Percentiles rank a stretch among this genome's conserved stretches.
Conservation (phyloP, 2,113 vertebrate genomes). For the Malurus elegans region DNA sequence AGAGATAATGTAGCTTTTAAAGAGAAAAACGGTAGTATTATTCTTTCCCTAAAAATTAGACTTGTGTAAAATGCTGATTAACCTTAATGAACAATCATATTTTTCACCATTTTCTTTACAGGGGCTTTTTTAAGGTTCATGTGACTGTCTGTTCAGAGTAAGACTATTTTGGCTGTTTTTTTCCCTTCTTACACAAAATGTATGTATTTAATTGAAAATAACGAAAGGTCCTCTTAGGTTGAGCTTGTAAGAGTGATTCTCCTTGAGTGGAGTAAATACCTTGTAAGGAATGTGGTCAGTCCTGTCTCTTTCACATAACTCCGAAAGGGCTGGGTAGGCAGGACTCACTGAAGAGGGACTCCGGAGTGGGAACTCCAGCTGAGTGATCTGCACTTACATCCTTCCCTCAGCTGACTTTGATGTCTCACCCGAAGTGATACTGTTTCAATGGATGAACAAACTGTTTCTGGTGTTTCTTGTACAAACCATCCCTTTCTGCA, state of each 20-base stretch:
- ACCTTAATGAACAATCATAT: neutral
- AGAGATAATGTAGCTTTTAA: neutral
- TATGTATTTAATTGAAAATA: neutral
- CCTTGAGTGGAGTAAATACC: neutral
- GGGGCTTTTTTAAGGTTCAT: neutral
- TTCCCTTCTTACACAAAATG: neutral
- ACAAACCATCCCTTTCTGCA: neutral
- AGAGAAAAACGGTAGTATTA: neutral
- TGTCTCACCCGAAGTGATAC: neutral
- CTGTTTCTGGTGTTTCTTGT: neutral
- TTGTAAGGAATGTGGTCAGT: conserved; percentile 32
- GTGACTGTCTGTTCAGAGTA: neutral
- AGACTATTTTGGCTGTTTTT: neutral
- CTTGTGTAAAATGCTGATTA: neutral
- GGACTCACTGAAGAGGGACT: neutral
- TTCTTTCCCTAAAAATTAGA: neutral
- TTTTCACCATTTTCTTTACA: neutral
- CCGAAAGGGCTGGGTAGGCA: neutral
- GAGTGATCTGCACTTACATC: neutral
- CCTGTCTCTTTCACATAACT: conserved; percentile 11
- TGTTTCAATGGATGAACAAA: neutral
- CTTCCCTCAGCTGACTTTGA: neutral
- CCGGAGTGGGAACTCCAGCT: neutral
- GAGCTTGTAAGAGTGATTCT: neutral
- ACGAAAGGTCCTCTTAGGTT: neutral